Conservation (phyloP, 35 echinoderm and acorn worm species). For the Strongylocentrotus purpuratus region DNA sequence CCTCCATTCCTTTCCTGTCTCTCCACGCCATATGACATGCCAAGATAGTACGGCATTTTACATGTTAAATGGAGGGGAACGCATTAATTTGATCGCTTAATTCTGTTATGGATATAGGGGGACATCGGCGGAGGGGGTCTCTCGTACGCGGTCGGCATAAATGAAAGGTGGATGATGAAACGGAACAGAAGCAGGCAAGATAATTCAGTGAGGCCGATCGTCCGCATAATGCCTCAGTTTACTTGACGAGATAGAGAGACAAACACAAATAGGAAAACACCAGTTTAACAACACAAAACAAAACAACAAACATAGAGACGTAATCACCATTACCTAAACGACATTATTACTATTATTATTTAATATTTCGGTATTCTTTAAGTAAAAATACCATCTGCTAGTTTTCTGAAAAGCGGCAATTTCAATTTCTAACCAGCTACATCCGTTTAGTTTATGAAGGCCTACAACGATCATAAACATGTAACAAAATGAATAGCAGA, state of each 20-base stretch:
- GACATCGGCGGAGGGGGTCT: not conserved
- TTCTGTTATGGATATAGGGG: not conserved
- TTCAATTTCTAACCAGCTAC: too few species aligned
- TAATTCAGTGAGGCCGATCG: not conserved
- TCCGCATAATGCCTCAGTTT: not conserved
- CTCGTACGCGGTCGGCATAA: not conserved
- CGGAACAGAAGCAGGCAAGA: not conserved
- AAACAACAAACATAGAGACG: not conserved
- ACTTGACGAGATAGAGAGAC: not conserved
- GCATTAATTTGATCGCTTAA: constrained; percentile 46
- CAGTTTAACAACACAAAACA: not conserved
- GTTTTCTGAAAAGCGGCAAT: too few species aligned
- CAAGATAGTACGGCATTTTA: not conserved
- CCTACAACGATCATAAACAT: too few species aligned
- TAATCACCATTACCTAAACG: too few species aligned
- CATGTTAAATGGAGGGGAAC: constrained; percentile 43
- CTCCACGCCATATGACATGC: not conserved
- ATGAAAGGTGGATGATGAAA: not conserved
- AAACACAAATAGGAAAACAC: not conserved
- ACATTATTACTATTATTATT: too few species aligned
- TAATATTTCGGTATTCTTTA: too few species aligned
- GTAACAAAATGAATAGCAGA: too few species aligned
- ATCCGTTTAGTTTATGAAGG: too few species aligned
- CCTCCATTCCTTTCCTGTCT: not conserved
- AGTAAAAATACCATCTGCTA: too few species aligned